Evolutionary conservation across 2,797 vertebrate genomes (phyloP), one percentile per base, ranked within the genome.

Genomic region (Lacerta agilis): DNA sequence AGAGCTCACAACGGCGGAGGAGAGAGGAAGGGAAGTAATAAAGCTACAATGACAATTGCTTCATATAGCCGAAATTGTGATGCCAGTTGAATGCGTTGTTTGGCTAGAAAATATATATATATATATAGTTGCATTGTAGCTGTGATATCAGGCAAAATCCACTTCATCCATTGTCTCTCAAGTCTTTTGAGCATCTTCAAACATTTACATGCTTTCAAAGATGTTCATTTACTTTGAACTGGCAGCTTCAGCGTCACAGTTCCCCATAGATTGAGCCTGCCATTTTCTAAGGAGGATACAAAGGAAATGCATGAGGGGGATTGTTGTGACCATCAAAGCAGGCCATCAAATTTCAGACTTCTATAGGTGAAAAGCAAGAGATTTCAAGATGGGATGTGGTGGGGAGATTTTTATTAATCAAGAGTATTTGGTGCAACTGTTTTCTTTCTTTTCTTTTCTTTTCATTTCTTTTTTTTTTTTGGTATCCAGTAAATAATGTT

Each of bases 101-200:
- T 29, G 55, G 23, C 80, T 91, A 61, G 29, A 3, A 82, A 87
- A 82, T 4, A 41, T 41, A 41, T 41, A 41, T 5, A 90, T 64
- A 92, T 49, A 49, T 49, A 1, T 77, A 75, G 29, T 87, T 86
- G 18, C 41, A 92, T 82, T 9, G 73, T 91, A 91, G 43, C 82
- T 93, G 89, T 78, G 89, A 79, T 77, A 88, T 20, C 88, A 82
- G 91, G 73, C 67, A 89, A 81, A 91, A 95, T 75, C 27, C 89
- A 71, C 64, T 38, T 78, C 36, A 75, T 4, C 15, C 0, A 36
- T 49, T 29, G 0, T 43, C n/a, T 76, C 55, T 58, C 11, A 58
- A 79, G 5, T 84, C 80, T 23, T 45, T 27, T 69, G 87, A 76
- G 86, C 49, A 55, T 23, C 45, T 88, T 9, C 10, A 61, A 67